Evolutionary conservation across 92 coral and sea anemone genomes (phyloP).

Genomic region (Zoanthus sansibaricus): DNA sequence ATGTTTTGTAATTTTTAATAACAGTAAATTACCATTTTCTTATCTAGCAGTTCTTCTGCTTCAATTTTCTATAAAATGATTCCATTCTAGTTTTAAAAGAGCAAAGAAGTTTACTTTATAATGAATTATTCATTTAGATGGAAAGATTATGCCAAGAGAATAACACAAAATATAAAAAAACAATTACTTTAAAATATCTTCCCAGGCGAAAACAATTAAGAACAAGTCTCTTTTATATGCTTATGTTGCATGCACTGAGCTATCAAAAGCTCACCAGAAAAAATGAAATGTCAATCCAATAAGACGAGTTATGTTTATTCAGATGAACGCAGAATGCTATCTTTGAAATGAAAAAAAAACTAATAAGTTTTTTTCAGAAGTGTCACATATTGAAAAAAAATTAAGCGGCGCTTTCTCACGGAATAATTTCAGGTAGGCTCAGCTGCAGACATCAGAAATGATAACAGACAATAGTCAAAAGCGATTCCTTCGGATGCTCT

Average conservation of each 20-base stretch:
- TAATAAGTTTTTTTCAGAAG: conserved; percentile 18
- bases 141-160: neutral
- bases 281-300: conserved; percentile 14
- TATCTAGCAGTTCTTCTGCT: neutral
- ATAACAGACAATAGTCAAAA: neutral
- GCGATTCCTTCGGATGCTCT: neutral
- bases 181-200: neutral
- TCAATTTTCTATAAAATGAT: neutral
- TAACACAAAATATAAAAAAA: neutral
- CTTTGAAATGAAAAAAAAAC: conserved; percentile 27
- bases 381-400: conserved; percentile 33
- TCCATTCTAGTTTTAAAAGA: neutral
- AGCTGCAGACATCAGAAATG: conserved; percentile 12
- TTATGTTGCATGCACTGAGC: conserved; percentile 9
- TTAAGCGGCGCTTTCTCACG: conserved; percentile 46
- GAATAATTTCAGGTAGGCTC: conserved; percentile 11
- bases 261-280: conserved; percentile 10
- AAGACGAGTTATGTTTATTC: conserved; percentile 29
- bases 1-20: conserved; percentile 20
- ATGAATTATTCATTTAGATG: neutral
- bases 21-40: conserved; percentile 1
- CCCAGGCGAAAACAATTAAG: conserved; percentile 31
- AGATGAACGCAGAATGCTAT: conserved; percentile 32
- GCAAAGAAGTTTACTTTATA: too few relatives aligned
- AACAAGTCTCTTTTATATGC: neutral